These are phyloP conservation scores for Eciton burchellii DNA, from an alignment of 1,140 invertebrate genomes.

Conservation along the genomic window DNA sequence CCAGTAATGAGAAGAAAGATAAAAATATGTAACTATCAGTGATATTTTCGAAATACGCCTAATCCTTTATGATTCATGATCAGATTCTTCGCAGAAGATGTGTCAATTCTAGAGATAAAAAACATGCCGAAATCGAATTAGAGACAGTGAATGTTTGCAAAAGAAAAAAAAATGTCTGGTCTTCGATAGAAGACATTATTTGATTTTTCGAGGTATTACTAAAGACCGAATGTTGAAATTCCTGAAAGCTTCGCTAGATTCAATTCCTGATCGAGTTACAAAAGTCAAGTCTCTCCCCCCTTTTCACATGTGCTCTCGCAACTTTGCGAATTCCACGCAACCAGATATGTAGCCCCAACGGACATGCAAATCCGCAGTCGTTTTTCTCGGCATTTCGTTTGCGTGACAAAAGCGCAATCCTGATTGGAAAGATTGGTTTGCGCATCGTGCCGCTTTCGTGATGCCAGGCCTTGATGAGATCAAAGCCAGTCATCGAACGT, in stretches of 20 bases:
- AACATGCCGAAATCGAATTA: no score
- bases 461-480: conserved; percentile 54
- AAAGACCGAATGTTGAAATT: neutral
- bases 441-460: conserved; percentile 10
- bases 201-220: neutral
- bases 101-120: neutral
- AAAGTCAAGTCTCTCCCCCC: neutral
- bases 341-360: conserved; percentile 36
- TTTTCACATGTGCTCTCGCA: neutral
- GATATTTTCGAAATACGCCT: neutral
- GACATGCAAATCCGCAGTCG: conserved; percentile 43
- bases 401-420: conserved; percentile 20
- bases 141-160: no score
- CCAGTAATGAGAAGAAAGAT: conserved; percentile 1
- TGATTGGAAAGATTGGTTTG: conserved; percentile 52
- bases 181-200: neutral
- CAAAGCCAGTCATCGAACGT: conserved; percentile 22
- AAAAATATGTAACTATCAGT: neutral
- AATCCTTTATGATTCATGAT: neutral
- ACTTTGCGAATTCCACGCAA: neutral
- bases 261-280: conserved; percentile 9
- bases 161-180: neutral
- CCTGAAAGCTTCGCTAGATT: neutral
- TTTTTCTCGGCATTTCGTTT: conserved; percentile 32
- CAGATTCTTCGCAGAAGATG: neutral